Conservation (phyloP, 2,888 invertebrate species). For the Frankliniella intonsa region DNA sequence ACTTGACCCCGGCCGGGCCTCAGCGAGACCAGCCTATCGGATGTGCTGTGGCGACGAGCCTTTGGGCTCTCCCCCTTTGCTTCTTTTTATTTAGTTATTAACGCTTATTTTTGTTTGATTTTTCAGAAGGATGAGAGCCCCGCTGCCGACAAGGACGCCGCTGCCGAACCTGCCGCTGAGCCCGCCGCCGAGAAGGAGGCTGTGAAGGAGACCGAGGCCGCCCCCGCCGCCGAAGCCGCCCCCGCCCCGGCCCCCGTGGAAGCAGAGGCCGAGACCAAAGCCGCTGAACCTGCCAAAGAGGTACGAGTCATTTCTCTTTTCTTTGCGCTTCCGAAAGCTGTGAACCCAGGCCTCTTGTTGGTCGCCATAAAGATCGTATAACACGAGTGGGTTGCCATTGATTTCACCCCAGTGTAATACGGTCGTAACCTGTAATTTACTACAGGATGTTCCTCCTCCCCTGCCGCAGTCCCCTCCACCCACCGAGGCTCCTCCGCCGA, state of each 20-base stretch:
- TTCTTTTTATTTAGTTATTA: not conserved
- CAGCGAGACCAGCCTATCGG: not conserved
- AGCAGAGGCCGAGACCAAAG: not conserved
- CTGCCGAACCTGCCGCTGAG: not conserved
- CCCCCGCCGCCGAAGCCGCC: not conserved
- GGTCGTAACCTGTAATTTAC: not conserved
- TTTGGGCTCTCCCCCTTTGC: too few relatives aligned
- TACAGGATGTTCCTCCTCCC: slow-evolving; percentile 18
- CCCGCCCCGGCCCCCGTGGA: not conserved
- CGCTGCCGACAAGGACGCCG: not conserved
- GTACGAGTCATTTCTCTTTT: not conserved
- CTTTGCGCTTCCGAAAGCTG: too few relatives aligned
- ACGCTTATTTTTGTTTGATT: not conserved
- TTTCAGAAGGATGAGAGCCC: not conserved
- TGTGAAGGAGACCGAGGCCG: not conserved
- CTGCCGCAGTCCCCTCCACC: slow-evolving; percentile 13
- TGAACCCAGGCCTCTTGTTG: too few relatives aligned
- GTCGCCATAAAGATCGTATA: too few relatives aligned
- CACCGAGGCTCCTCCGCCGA: slow-evolving; percentile 4
- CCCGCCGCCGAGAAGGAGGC: slow-evolving; percentile 2
- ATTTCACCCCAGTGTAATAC: too few relatives aligned
- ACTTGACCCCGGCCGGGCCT: not conserved
- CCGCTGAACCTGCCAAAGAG: slow-evolving; percentile 9
- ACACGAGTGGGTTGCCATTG: too few relatives aligned
- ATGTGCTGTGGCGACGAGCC: too few relatives aligned